Base-by-base conservation (phyloP, 2,888 invertebrate species). In the Acleris laterana region DNA sequence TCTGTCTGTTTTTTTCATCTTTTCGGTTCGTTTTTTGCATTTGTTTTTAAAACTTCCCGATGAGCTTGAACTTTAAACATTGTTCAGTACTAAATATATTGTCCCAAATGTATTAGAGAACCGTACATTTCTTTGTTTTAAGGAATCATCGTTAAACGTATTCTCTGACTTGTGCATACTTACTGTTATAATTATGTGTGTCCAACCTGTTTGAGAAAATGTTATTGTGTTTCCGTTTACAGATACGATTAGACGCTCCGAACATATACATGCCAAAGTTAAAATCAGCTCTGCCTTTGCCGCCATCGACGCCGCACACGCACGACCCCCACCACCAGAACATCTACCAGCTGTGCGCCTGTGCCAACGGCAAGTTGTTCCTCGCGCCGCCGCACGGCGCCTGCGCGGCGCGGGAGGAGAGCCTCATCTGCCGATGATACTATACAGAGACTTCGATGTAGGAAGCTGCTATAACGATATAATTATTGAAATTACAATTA, bases 301-400 rank as follows among this genome's bases (percentile, higher is more conserved):
- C 93, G 2, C 83, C 94, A 3, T 90, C 94, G 28, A 80, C 92
- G 9, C 80, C 91, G 13, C 94, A 94, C 74, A 70, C 86, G 59
- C 94, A 93, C 69, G 95, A 91, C 75, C 91, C 93, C 0, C 91
- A 93, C 63, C 93, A 94, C 82, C 94, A 95, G 84, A 94, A 96
- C 79, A 96, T 97, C 75, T 97, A 96, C 89, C 98, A 98, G 89
- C 91, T 98, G 74, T 98, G 98, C 90, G 96, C 97, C 72, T 98
- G 98, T 86, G 96, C 96, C 44, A 97, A 96, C 84, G 98, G 98
- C 52, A 96, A 97, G 84, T 93, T 98, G 68, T 98, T 98, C 85
- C 94, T 98, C 28, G 97, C 98, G 2, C 95, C 96, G 5, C 95
- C 98, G 0, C 96, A 96, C 79, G 96, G 96, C 52, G 94, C 95